Evolutionary conservation across 2,888 invertebrate species (phyloP).

Genomic region (Notodonta ziczac): DNA sequence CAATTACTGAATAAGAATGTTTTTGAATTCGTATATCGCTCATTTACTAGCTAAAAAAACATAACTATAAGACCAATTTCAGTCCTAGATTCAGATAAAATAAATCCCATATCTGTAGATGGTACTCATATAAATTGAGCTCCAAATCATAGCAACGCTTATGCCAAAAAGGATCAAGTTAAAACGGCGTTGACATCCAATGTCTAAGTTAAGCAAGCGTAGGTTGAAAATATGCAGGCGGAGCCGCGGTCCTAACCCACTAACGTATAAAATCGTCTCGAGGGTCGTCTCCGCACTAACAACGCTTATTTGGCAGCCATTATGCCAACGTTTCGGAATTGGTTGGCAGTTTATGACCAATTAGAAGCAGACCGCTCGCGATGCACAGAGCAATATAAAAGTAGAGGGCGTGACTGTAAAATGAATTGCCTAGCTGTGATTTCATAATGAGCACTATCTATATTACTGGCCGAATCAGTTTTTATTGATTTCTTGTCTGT

Average conservation of each 20-base stretch:
- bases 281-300: slow-evolving; percentile 1
- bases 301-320: slow-evolving; percentile 23
- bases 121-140: too few relatives aligned
- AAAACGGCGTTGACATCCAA: too few relatives aligned
- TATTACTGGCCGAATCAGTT: not conserved
- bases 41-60: too few relatives aligned
- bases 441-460: not conserved
- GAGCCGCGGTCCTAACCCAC: not conserved
- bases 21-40: too few relatives aligned
- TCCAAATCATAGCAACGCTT: too few relatives aligned
- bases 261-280: not conserved
- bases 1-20: too few relatives aligned
- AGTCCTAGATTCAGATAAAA: too few relatives aligned
- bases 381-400: slow-evolving; percentile 11
- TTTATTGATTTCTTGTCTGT: not conserved
- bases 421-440: slow-evolving; percentile 1
- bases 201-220: not conserved
- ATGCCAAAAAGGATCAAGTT: too few relatives aligned
- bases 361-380: slow-evolving; percentile 23
- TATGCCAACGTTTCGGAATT: slow-evolving; percentile 16
- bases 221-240: not conserved
- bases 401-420: slow-evolving; percentile 2
- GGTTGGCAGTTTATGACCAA: slow-evolving; percentile 24
- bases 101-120: too few relatives aligned
- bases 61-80: too few relatives aligned